Base-by-base conservation (phyloP, 2,888 invertebrate species). In the Gortyna flavago region DNA sequence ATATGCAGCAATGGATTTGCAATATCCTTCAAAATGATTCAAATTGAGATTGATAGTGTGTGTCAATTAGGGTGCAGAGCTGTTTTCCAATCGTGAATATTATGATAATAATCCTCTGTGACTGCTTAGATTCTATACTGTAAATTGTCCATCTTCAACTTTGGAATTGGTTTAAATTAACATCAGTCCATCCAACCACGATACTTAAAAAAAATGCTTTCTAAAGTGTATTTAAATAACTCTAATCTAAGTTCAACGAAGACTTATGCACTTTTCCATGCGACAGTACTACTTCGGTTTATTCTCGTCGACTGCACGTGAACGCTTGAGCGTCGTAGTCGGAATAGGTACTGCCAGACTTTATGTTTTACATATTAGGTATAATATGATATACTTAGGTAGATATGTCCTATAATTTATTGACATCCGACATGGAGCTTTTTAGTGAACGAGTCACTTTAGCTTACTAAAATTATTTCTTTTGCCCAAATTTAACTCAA, bases 291-390 rank as follows among this genome's bases (percentile, higher is more conserved):
- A 66, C 61, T 80, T 87, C 73, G 85, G 91, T 93, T 92, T 94
- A 95, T 94, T 94, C 91, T 90, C 89, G 93, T 88, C 89, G 85
- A 81, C 83, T 89, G 92, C 91, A 90, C 89, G 89, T 92, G 91
- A 90, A 90, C 71, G 70, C 66, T 70, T 70, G 66, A 70, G 41
- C 81, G n/a, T 59, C 21, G 57, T 32, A 41, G 29, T 57, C 54
- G 41, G 35, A 41, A 59, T 76, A 57, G 35, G 62, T 90, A 91
- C 89, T 32, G 82, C 41, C 86, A 89, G 90, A 83, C 90, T 87
- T 87, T 86, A 83, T 83, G 65, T 79, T 62, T 59, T 82, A 75
- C 41, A 61, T 61, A 59, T 44, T 41, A 41, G 35, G 35, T 77
- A 57, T 71, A 35, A 57, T 71, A 35, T 59, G 18, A n/a, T 54